These are phyloP conservation scores for Deladenus siricidicola DNA, from an alignment of 2,888 invertebrate genomes.

Conservation along the genomic window DNA sequence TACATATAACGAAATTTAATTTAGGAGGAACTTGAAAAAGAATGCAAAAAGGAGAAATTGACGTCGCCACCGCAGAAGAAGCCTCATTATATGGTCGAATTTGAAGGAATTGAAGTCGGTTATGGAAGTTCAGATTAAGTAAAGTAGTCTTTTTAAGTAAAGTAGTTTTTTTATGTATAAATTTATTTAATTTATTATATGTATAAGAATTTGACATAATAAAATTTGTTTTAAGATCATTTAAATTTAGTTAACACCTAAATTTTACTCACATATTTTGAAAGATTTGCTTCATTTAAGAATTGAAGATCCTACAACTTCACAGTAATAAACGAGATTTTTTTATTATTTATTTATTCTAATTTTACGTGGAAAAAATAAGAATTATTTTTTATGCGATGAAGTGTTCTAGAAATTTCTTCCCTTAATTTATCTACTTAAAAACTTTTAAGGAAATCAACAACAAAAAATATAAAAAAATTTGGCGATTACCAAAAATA, in stretches of 20 bases:
- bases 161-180: not conserved
- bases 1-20: constrained; percentile 29
- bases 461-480: too few relatives aligned
- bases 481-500: too few relatives aligned
- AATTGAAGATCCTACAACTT: not conserved
- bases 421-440: too few relatives aligned
- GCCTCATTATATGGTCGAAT: constrained; percentile 17
- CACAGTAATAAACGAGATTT: too few relatives aligned
- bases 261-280: not conserved
- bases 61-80: constrained; percentile 25
- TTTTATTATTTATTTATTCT: not conserved
- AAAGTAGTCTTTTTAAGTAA: too few relatives aligned
- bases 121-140: not conserved
- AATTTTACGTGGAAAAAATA: too few relatives aligned
- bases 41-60: constrained; percentile 19
- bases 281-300: not conserved
- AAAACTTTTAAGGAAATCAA: too few relatives aligned
- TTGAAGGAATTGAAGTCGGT: constrained; percentile 24
- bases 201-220: not conserved
- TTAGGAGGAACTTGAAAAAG: constrained; percentile 27
- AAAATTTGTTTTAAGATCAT: not conserved
- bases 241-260: not conserved
- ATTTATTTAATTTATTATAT: not conserved
- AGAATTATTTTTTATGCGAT: too few relatives aligned
- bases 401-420: too few relatives aligned